phyloP scores from a whole-genome alignment of 2,113 vertebrate species.

The Indri indri region DNA sequence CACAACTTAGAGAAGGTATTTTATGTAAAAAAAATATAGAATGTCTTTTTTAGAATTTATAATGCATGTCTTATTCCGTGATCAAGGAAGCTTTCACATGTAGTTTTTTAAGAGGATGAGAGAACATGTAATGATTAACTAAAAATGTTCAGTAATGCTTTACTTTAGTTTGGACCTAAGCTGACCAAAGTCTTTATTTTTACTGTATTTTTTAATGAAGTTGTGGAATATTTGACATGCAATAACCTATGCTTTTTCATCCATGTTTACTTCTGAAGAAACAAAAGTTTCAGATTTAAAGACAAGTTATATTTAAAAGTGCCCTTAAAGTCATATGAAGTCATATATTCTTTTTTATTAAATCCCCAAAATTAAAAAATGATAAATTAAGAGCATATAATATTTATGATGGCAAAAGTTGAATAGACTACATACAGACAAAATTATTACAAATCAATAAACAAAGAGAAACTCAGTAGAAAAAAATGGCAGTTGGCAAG shows the following conservation, averaged over 20 bases:
- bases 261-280: conserved; percentile 38
- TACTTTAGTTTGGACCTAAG: conserved; percentile 60
- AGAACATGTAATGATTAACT: conserved; percentile 72
- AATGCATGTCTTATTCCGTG: conserved; percentile 47
- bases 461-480: background rate
- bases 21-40: conserved; percentile 54
- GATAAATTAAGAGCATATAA: background rate
- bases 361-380: background rate
- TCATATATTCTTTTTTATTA: background rate
- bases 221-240: background rate
- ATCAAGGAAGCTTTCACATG: conserved; percentile 48
- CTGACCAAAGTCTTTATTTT: conserved; percentile 70
- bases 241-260: conserved; percentile 46
- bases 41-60: conserved; percentile 64
- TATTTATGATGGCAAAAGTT: background rate
- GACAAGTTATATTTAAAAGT: background rate
- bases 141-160: conserved; percentile 69
- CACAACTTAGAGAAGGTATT: conserved; percentile 66
- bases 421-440: background rate
- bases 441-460: background rate
- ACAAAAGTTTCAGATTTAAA: conserved; percentile 30
- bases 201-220: conserved; percentile 56
- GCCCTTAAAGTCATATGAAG: background rate
- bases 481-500: background rate
- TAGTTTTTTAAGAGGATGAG: conserved; percentile 66